A percentile compares a stretch with the other conserved stretches of the same genome.
Conservation (phyloP, 23 tunicate species). For the Styela clava region DNA sequence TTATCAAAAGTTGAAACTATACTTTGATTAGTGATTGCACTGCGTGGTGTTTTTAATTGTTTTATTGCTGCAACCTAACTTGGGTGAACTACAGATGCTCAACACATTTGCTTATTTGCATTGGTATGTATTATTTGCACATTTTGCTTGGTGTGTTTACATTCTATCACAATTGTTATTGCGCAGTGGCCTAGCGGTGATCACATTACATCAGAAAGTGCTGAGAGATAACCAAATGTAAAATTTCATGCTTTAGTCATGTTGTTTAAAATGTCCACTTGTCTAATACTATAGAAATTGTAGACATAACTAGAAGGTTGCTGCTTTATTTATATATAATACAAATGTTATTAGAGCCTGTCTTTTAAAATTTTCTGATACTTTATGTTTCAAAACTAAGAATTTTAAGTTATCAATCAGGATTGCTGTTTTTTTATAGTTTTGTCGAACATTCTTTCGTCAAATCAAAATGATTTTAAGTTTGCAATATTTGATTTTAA, state of each 20-base stretch:
- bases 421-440: no score
- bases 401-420: no score
- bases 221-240: neutral
- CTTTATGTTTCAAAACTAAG: no score
- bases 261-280: no score
- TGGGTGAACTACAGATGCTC: neutral
- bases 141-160: neutral
- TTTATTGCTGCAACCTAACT: neutral
- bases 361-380: no score
- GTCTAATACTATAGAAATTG: no score
- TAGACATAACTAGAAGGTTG: no score
- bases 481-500: no score
- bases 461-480: no score
- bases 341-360: no score
- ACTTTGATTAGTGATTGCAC: neutral
- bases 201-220: neutral
- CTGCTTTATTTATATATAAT: no score
- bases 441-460: no score
- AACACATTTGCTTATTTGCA: neutral
- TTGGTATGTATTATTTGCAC: neutral
- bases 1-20: neutral
- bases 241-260: neutral
- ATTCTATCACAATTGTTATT: neutral
- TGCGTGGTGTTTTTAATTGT: neutral
- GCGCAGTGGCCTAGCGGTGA: neutral